Evolutionary conservation across 2,888 invertebrate species (phyloP), one percentile per base, ranked within the genome.

Genomic region (Lasioglossum morio): DNA sequence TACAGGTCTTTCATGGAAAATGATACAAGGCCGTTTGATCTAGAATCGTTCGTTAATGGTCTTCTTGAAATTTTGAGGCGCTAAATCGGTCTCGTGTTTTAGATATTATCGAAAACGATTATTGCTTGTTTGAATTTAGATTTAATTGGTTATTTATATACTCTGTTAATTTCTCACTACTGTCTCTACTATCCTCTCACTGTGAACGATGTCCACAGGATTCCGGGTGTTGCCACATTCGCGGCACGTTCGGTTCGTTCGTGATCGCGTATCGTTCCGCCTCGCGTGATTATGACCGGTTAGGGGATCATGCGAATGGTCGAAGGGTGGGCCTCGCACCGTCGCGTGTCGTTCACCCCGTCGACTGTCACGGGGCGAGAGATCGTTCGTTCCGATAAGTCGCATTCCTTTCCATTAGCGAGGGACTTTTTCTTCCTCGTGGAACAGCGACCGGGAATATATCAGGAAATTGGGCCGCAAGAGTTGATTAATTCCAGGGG

Each of bases 311-410:
- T 69, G 73, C 2, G 73, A 57, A 43, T 43, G 27, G 27, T 57
- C 30, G n/a, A n/a, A 14, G 74, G 69, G 57, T 37, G 46, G 60
- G 2, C 19, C 48, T 23, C 10, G 69, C 46, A 72, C 27, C 16
- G n/a, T 79, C 46, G 82, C 77, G 73, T 81, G 77, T 57, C 81
- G 73, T 84, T 73, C 69, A 84, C 77, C 81, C 76, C 69, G 43
- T 73, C 53, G 19, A 40, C 53, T 27, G 66, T 43, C 34, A 66
- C 66, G 30, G 66, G 34, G 14, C 19, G 69, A 69, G 37, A 40
- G 53, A 53, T 69, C 37, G 60, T 23, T n/a, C 34, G 40, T 60
- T 57, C 23, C 69, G 77, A 77, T 66, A 77, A 34, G 16, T 75
- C 27, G 63, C 27, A n/a, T 57, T 57, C n/a, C 53, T 46, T 37